phyloP scores from a whole-genome alignment of 2,113 vertebrate species.

The Hippocampus comes region DNA sequence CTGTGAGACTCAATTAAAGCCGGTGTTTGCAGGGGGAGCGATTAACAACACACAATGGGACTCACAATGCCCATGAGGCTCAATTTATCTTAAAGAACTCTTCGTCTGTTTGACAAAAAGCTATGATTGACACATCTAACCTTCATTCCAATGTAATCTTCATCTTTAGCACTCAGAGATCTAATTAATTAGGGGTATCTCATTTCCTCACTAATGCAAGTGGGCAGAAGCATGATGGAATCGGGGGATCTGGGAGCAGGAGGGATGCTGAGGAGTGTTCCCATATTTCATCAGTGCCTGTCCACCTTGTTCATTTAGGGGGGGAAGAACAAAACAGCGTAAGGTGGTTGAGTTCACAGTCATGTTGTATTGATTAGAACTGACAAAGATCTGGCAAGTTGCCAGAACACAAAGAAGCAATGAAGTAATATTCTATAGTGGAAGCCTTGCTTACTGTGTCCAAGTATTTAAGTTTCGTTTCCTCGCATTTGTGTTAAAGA shows the following conservation, averaged over 20 bases:
- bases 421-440: conserved; percentile 36
- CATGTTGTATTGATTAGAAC: conserved; percentile 52
- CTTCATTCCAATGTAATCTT: conserved; percentile 75
- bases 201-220: conserved; percentile 78
- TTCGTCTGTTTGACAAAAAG: conserved; percentile 30
- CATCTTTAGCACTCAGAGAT: conserved; percentile 76
- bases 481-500: neutral
- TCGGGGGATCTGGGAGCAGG: conserved; percentile 22
- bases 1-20: conserved; percentile 71
- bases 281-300: conserved; percentile 59
- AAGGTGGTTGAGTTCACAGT: conserved; percentile 45
- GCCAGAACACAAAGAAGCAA: conserved; percentile 33
- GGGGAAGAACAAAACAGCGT: conserved; percentile 30
- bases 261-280: conserved; percentile 12
- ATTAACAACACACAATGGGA: conserved; percentile 64
- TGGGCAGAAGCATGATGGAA: conserved; percentile 70
- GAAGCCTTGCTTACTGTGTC: conserved; percentile 44
- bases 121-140: conserved; percentile 72
- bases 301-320: conserved; percentile 54
- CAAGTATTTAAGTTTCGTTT: conserved; percentile 5
- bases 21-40: conserved; percentile 24
- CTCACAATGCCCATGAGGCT: conserved; percentile 58
- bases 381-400: conserved; percentile 40
- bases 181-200: conserved; percentile 81
- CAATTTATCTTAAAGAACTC: conserved; percentile 72